Evolutionary conservation across 1,140 invertebrate species (phyloP).

Genomic region (Drosophila tropicalis): DNA sequence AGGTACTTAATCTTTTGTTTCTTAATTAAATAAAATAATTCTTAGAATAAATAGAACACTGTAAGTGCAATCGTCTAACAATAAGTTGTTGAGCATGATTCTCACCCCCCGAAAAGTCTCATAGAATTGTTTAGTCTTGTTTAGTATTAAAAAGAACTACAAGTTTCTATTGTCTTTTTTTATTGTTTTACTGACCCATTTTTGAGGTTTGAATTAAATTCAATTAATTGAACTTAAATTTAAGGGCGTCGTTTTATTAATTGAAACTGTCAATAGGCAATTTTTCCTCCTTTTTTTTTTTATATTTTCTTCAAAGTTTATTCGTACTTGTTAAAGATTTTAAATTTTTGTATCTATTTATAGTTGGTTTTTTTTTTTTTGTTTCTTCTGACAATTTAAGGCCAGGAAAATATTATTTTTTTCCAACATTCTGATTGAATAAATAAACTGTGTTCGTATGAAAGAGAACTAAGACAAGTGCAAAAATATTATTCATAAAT

Average conservation of each 20-base stretch:
- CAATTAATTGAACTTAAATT: background rate
- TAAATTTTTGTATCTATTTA: slow-evolving; percentile 38
- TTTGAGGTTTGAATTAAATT: background rate
- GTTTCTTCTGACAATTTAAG: slow-evolving; percentile 54
- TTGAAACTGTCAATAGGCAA: background rate
- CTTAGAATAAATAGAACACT: no score
- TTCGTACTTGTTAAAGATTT: background rate
- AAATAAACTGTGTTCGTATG: slow-evolving; percentile 58
- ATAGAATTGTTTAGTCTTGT: no score
- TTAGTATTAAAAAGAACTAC: no score
- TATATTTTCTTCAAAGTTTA: background rate
- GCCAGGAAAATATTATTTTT: slow-evolving; percentile 52
- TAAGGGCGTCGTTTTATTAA: slow-evolving; percentile 3
- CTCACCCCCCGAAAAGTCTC: no score
- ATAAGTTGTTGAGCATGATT: no score
- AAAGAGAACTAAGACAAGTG: slow-evolving; percentile 29
- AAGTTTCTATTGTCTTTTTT: background rate
- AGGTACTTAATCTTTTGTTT: no score
- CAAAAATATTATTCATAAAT: slow-evolving; percentile 58
- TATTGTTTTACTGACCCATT: slow-evolving; percentile 1
- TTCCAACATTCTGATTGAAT: slow-evolving; percentile 32
- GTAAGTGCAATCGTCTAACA: no score
- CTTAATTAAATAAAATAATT: no score
- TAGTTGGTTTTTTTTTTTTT: slow-evolving; percentile 3
- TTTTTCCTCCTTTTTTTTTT: background rate